Conservation (phyloP, 2,113 vertebrate genomes). For the Montifringilla adamsi region DNA sequence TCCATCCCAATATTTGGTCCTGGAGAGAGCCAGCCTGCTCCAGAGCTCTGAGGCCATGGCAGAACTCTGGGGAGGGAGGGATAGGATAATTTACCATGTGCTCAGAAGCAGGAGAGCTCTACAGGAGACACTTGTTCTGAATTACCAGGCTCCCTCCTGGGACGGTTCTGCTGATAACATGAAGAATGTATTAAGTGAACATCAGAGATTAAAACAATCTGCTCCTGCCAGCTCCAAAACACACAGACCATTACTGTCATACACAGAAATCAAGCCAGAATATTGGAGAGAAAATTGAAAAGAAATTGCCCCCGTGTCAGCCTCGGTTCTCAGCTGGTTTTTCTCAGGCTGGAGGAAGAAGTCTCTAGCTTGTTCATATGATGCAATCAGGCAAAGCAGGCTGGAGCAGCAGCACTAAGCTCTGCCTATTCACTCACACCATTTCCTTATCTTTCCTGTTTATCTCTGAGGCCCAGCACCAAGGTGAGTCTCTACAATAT, state of each 20-base stretch:
- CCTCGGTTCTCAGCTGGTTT: neutral
- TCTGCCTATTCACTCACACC: slow-evolving; percentile 49
- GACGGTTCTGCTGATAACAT: slow-evolving; percentile 29
- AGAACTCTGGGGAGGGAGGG: neutral
- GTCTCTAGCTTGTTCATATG: neutral
- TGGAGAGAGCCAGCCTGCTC: neutral
- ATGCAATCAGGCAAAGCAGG: neutral
- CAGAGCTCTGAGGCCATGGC: neutral
- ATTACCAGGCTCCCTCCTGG: slow-evolving; percentile 20
- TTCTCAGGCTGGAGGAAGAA: neutral
- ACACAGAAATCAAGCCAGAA: neutral
- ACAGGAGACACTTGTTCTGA: slow-evolving; percentile 32
- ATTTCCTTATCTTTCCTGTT: slow-evolving; percentile 69
- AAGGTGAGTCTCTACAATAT: slow-evolving; percentile 6
- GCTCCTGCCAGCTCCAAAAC: slow-evolving; percentile 3
- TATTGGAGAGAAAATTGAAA: neutral
- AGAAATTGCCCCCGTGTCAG: neutral
- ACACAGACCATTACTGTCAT: neutral
- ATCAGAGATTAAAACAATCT: slow-evolving; percentile 34
- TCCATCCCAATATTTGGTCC: neutral
- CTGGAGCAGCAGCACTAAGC: neutral
- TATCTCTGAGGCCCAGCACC: slow-evolving; percentile 30
- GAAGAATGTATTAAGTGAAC: slow-evolving; percentile 23
- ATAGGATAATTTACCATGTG: neutral
- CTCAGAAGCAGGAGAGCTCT: neutral